These are phyloP conservation scores for Paracanthobrama guichenoti DNA, from an alignment of 2,113 vertebrate species.

Conservation along the genomic window DNA sequence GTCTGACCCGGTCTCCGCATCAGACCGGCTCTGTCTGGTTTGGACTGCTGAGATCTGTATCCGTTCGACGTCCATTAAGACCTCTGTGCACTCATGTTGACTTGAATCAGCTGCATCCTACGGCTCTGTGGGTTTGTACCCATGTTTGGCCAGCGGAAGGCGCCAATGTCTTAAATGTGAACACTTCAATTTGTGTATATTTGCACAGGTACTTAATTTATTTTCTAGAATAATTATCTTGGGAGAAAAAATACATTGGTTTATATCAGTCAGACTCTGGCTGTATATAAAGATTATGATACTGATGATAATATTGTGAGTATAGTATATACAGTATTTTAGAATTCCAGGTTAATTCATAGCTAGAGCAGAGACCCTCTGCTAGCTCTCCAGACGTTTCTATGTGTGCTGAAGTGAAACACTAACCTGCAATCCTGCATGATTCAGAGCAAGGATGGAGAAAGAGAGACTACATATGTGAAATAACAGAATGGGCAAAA, in stretches of 20 bases:
- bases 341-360: slow-evolving; percentile 82
- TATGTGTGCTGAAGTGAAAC: slow-evolving; percentile 74
- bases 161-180: slow-evolving; percentile 83
- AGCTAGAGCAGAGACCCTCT: slow-evolving; percentile 78
- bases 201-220: slow-evolving; percentile 85
- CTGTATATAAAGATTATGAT: slow-evolving; percentile 73
- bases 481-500: slow-evolving; percentile 56
- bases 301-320: slow-evolving; percentile 71
- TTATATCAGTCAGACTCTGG: slow-evolving; percentile 78
- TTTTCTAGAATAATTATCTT: slow-evolving; percentile 82
- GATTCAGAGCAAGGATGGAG: slow-evolving; percentile 58
- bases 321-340: slow-evolving; percentile 80
- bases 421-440: slow-evolving; percentile 78
- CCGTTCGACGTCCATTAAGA: slow-evolving; percentile 68
- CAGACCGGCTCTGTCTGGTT: slow-evolving; percentile 6
- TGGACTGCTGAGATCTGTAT: slow-evolving; percentile 27
- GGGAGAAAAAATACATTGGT: slow-evolving; percentile 66
- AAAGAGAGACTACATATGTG: slow-evolving; percentile 46
- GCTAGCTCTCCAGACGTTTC: slow-evolving; percentile 75
- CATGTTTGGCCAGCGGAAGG: slow-evolving; percentile 74
- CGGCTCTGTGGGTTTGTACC: slow-evolving; percentile 67
- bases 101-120: slow-evolving; percentile 80
- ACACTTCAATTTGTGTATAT: slow-evolving; percentile 82
- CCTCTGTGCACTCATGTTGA: slow-evolving; percentile 79
- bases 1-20: not conserved